Conservation (phyloP, 2,888 invertebrate species). For the Metopia argyrocephala region DNA sequence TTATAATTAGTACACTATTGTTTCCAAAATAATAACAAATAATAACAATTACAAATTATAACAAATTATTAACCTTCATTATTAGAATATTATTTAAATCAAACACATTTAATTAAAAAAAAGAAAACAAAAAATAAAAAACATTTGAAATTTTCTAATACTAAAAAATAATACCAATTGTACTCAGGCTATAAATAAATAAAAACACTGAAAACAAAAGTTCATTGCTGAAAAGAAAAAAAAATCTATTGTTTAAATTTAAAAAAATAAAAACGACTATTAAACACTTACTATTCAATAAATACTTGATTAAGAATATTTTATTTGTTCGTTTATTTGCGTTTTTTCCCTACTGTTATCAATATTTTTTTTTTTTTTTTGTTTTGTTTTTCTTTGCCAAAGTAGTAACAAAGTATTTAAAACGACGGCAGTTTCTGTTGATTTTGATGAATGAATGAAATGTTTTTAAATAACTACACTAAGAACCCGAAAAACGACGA, state of each 20-base stretch:
- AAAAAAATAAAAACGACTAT: background rate
- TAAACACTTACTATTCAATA: background rate
- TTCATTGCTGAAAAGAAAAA: constrained; percentile 38
- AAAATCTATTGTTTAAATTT: constrained; percentile 28
- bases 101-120: background rate
- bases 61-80: background rate
- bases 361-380: background rate
- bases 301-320: background rate
- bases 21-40: too few relatives aligned
- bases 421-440: background rate
- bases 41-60: too few relatives aligned
- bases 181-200: constrained; percentile 11
- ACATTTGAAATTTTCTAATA: background rate
- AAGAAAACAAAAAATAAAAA: background rate
- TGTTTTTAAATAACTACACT: constrained; percentile 8
- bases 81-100: background rate
- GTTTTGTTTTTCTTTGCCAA: constrained; percentile 15
- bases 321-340: background rate
- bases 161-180: background rate
- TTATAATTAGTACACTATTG: too few relatives aligned
- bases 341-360: constrained; percentile 15
- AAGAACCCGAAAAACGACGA: background rate
- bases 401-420: background rate
- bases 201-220: constrained; percentile 54
- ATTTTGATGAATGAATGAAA: constrained; percentile 3